These are phyloP conservation scores for Hecatera dysodea DNA, from an alignment of 2,888 invertebrate genomes.

Conservation along the genomic window DNA sequence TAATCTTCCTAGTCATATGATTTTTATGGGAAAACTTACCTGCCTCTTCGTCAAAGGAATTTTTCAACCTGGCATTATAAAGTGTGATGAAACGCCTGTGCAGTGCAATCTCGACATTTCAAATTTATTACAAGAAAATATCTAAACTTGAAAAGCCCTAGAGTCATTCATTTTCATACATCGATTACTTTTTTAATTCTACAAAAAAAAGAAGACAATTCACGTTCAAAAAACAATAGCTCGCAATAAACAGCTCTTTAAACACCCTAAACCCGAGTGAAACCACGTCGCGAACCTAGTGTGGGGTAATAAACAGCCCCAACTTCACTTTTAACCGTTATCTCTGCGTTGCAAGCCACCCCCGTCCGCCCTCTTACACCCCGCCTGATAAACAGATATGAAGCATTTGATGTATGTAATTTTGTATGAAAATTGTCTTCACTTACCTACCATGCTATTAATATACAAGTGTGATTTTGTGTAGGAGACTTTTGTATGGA, in stretches of 20 bases:
- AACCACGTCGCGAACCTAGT: constrained; percentile 49
- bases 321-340: constrained; percentile 75
- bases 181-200: background rate
- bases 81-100: no score
- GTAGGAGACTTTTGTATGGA: background rate
- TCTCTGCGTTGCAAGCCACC: constrained; percentile 73
- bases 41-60: no score
- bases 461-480: constrained; percentile 46
- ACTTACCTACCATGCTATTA: constrained; percentile 50
- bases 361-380: constrained; percentile 57
- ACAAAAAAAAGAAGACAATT: background rate
- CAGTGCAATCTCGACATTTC: no score
- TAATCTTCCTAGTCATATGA: no score
- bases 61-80: no score
- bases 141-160: no score
- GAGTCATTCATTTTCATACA: no score
- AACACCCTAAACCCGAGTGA: constrained; percentile 20
- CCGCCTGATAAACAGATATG: constrained; percentile 72
- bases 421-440: constrained; percentile 64
- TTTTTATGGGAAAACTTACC: no score
- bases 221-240: background rate
- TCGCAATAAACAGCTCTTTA: constrained; percentile 7
- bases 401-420: constrained; percentile 73
- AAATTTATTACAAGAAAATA: no score
- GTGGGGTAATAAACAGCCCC: constrained; percentile 68